Evolutionary conservation across 2,113 vertebrate species (phyloP).

Genomic region (Gallinago media): DNA sequence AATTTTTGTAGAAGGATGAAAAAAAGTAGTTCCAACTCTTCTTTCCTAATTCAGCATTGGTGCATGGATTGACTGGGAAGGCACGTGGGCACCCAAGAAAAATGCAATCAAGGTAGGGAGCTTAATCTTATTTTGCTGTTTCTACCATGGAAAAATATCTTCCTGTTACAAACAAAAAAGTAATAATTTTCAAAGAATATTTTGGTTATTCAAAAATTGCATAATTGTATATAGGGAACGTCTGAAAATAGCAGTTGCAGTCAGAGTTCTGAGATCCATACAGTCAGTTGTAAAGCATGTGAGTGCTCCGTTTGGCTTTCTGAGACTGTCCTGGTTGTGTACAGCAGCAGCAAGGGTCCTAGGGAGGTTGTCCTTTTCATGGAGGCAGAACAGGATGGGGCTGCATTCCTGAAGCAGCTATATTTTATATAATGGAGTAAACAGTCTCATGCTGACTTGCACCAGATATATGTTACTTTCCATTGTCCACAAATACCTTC

Average conservation of each 20-base stretch:
- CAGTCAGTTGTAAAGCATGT: background rate
- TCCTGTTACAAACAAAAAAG: fast-evolving
- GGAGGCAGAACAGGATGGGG: background rate
- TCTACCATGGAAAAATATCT: background rate
- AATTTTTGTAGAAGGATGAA: background rate
- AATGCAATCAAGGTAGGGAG: background rate
- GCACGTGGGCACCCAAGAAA: background rate
- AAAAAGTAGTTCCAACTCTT: background rate
- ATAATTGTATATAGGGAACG: background rate
- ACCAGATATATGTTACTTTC: background rate
- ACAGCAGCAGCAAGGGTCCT: background rate
- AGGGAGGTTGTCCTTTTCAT: background rate
- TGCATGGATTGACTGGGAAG: background rate
- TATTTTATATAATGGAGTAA: background rate
- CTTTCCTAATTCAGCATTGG: background rate
- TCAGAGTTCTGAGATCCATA: background rate
- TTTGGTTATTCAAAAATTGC: background rate
- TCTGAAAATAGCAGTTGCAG: background rate
- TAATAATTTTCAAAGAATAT: background rate
- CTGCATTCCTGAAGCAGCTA: background rate
- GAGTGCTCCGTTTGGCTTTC: background rate
- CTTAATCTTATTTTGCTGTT: background rate
- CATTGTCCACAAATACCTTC: background rate
- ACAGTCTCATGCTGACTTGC: background rate
- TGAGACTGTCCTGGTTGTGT: background rate